Conservation (phyloP, 2,797 vertebrate genomes). For the Myotis findleyi region DNA sequence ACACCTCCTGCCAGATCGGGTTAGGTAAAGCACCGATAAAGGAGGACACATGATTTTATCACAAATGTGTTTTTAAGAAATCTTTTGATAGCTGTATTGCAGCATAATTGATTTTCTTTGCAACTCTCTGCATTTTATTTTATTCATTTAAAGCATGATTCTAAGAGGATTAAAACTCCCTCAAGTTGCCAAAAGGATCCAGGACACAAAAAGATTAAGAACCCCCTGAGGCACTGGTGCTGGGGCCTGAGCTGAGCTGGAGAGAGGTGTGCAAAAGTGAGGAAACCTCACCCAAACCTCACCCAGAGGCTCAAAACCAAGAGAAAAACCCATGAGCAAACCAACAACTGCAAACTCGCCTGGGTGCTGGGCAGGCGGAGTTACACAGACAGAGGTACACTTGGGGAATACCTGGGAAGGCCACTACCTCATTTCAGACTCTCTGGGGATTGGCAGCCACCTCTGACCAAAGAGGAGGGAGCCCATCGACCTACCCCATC, state of each 20-base stretch:
- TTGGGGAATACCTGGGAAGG: not conserved
- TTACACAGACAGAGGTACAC: accelerated
- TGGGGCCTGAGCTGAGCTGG: not conserved
- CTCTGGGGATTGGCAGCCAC: not conserved
- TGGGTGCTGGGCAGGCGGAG: not conserved
- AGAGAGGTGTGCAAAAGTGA: not conserved
- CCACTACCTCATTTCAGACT: too few relatives aligned
- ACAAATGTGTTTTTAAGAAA: not conserved
- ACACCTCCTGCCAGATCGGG: not conserved
- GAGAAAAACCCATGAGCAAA: not conserved
- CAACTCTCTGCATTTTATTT: not conserved
- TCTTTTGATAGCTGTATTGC: not conserved
- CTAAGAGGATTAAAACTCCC: slow-evolving; percentile 12
- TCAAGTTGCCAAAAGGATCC: not conserved
- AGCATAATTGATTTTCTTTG: not conserved
- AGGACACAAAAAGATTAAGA: not conserved
- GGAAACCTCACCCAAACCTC: not conserved
- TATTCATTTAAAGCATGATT: not conserved
- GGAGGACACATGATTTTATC: not conserved
- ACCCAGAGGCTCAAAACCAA: not conserved
- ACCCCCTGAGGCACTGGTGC: not conserved
- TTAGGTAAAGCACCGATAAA: not conserved
- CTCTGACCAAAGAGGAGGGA: not conserved
- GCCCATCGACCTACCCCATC: not conserved
- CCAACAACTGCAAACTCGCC: not conserved